Conservation (phyloP, 1,140 invertebrate genomes). For the Anthonomus grandis region DNA sequence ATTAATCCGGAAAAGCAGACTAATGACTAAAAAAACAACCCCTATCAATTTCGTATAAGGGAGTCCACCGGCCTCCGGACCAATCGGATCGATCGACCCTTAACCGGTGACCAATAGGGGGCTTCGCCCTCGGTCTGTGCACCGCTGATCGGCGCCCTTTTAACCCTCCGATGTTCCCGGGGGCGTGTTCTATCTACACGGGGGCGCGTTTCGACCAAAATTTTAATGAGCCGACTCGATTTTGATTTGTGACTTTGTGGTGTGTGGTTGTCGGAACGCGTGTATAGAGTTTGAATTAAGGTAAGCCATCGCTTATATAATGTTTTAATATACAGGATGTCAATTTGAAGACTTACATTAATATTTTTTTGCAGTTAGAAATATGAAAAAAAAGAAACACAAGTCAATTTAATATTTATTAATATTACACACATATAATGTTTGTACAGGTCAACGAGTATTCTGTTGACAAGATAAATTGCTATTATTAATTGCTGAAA, state of each 20-base stretch:
- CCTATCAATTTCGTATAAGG: conserved; percentile 42
- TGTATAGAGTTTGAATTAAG: too few relatives aligned
- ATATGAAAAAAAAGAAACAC: too few relatives aligned
- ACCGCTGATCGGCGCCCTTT: conserved; percentile 44
- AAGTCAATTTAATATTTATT: too few relatives aligned
- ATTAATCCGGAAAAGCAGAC: conserved; percentile 4
- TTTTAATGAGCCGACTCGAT: neutral
- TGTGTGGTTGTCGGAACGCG: conserved; percentile 1
- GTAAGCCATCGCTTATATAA: too few relatives aligned
- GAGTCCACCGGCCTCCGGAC: conserved; percentile 30
- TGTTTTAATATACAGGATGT: too few relatives aligned
- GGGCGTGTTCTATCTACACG: conserved; percentile 25
- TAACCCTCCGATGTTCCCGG: conserved; percentile 38
- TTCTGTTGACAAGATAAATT: too few relatives aligned
- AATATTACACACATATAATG: too few relatives aligned
- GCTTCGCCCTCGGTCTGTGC: conserved; percentile 24
- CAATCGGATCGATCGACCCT: conserved; percentile 31
- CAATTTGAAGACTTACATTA: too few relatives aligned
- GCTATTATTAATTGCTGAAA: too few relatives aligned
- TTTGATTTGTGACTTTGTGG: conserved; percentile 12
- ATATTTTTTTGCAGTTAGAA: too few relatives aligned
- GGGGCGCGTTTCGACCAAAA: conserved; percentile 11
- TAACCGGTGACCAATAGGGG: conserved; percentile 34
- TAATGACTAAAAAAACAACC: conserved; percentile 34
- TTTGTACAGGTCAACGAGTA: too few relatives aligned